Evolutionary conservation across 92 coral and sea anemone species (phyloP), one percentile per base, ranked within the genome.

Genomic region (Paramuricea clavata): DNA sequence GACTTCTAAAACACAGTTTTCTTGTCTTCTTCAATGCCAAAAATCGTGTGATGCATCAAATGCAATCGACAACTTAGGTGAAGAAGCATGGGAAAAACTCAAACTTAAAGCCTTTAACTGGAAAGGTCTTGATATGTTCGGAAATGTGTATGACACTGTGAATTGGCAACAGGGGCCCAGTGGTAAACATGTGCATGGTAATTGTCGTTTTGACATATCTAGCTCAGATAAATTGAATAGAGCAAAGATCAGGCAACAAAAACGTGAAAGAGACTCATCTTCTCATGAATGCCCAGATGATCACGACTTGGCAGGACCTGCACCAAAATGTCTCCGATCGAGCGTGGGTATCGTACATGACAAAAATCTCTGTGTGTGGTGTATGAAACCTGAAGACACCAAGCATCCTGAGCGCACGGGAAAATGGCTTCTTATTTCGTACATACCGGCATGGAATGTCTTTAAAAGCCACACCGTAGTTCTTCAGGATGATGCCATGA

Each of bases 41-140:
- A 71, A 71, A 71, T 26, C n/a, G 31, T 71, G 77, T 33, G 77
- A 71, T 71, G 6, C 77, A 13, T 71, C 77, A 35, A 71, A 71
- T 71, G 77, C 77, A 36, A 33, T 71, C 31, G 77, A 71, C 31
- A 71, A 71, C 49, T 71, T 71, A 15, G 26, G 32, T 21, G 6
- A 71, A 35, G 77, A 71, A 71, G 77, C 50, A 7, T 71, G 77
- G 77, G 77, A 71, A 32, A 71, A 71, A 71, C 77, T 71, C 15
- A 71, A 71, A 71, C 6, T 19, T 35, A 71, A 71, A 36, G 77
- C 77, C 0, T 71, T 36, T 7, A 71, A 36, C 50, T 71, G 77
- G 77, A 71, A 71, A 71, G 74, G 77, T 71, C 49, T 33, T 26
- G 50, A 71, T 23, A 71, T 49, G 26, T 71, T 71, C 31, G 77